Conservation (phyloP, 1,140 invertebrate species). For the Drosophila navojoa region DNA sequence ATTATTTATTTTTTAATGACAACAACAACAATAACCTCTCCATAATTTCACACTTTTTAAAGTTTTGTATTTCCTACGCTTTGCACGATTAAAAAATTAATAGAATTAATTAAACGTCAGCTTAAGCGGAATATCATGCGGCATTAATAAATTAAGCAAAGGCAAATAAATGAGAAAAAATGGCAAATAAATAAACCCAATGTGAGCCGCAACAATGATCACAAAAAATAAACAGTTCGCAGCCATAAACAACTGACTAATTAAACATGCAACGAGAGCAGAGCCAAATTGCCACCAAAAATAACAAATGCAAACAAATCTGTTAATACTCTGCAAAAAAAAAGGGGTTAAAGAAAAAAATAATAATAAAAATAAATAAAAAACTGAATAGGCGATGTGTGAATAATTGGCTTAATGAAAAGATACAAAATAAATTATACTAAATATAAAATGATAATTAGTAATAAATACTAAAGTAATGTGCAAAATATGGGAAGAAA, state of each 20-base stretch:
- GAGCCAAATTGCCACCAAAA: constrained; percentile 20
- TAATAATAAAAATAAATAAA: too few relatives aligned
- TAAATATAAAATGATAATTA: too few relatives aligned
- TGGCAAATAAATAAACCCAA: constrained; percentile 70
- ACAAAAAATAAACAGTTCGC: constrained; percentile 40
- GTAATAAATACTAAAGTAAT: too few relatives aligned
- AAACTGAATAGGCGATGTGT: not conserved
- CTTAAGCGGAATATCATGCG: constrained; percentile 72
- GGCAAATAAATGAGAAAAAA: constrained; percentile 29
- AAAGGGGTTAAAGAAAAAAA: not conserved
- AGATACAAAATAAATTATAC: not conserved
- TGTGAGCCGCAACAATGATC: constrained; percentile 49
- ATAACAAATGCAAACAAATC: constrained; percentile 20
- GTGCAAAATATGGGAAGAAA: too few relatives aligned
- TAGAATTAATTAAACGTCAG: constrained; percentile 79
- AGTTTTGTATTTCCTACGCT: constrained; percentile 4
- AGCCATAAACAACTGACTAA: constrained; percentile 73
- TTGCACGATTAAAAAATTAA: constrained; percentile 61
- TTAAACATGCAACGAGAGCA: constrained; percentile 61
- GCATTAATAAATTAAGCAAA: constrained; percentile 72
- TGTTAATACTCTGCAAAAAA: constrained; percentile 15
- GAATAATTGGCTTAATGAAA: not conserved
- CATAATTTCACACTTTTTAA: constrained; percentile 34
- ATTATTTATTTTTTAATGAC: constrained; percentile 49
- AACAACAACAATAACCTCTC: constrained; percentile 26